These are phyloP conservation scores for Numenius phaeopus DNA, from an alignment of 2,797 vertebrate species.

Conservation along the genomic window DNA sequence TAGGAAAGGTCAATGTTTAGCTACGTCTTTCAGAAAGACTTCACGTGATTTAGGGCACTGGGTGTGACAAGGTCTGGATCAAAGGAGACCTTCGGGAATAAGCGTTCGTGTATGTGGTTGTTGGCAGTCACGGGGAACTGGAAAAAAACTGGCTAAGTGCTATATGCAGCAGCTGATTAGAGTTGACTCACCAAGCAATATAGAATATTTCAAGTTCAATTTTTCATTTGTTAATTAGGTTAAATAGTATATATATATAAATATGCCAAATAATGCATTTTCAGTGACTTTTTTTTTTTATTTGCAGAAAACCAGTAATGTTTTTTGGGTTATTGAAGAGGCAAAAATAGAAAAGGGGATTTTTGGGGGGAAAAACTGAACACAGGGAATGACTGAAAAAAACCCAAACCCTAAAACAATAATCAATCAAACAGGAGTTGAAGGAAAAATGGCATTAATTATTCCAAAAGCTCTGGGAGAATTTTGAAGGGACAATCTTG, in stretches of 20 bases:
- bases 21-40: background rate
- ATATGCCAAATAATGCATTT: background rate
- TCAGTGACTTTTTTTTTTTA: background rate
- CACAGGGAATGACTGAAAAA: background rate
- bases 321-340: background rate
- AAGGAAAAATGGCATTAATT: background rate
- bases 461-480: background rate
- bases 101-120: background rate
- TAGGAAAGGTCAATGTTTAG: background rate
- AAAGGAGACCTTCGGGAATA: background rate
- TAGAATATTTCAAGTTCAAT: background rate
- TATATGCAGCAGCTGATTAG: background rate
- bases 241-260: background rate
- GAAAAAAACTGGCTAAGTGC: background rate
- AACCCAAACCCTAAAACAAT: background rate
- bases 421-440: background rate
- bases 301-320: background rate
- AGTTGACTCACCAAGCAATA: background rate
- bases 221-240: background rate
- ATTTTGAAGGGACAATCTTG: background rate
- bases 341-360: background rate
- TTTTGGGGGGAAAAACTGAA: background rate
- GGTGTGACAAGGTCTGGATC: background rate
- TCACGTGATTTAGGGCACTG: background rate
- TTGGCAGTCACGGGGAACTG: background rate